Evolutionary conservation across 2,888 invertebrate species (phyloP).

Genomic region (Pseudeuparius sepicola): DNA sequence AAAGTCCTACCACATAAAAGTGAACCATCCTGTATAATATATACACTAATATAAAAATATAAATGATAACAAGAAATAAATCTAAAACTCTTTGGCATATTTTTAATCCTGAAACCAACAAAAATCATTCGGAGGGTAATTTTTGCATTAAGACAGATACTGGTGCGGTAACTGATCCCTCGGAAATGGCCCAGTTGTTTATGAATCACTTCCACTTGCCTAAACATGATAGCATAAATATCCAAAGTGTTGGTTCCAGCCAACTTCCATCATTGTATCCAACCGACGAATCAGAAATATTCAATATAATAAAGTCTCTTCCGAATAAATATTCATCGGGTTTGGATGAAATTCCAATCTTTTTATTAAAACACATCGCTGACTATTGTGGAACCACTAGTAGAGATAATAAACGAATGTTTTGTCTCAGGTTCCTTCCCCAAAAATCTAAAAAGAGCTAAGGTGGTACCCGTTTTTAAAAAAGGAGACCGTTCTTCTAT

Average conservation of each 20-base stretch:
- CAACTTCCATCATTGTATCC: slow-evolving; percentile 2
- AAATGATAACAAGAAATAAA: slow-evolving; percentile 5
- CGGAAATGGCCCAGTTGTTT: slow-evolving; percentile 1
- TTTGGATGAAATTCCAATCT: too few species aligned
- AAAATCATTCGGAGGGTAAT: background rate
- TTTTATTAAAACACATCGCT: too few species aligned
- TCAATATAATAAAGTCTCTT: slow-evolving; percentile 5
- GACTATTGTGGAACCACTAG: too few species aligned
- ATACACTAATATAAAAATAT: too few species aligned
- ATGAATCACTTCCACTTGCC: slow-evolving; percentile 1
- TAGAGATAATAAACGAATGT: too few species aligned
- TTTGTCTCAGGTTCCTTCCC: background rate
- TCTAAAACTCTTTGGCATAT: slow-evolving; percentile 2
- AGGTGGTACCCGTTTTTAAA: slow-evolving; percentile 4
- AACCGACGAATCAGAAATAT: slow-evolving; percentile 1
- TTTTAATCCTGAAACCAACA: slow-evolving; percentile 1
- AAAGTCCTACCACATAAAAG: too few species aligned
- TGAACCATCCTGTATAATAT: too few species aligned
- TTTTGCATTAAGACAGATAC: background rate
- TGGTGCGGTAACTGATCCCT: background rate
- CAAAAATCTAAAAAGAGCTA: background rate
- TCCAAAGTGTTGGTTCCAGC: too few species aligned
- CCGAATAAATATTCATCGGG: too few species aligned
- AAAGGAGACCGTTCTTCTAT: background rate
- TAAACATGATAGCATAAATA: too few species aligned